A percentile compares a stretch with the other conserved stretches of the same genome.
Conservation (phyloP, 2,888 invertebrate species). For the Petrolisthes cinctipes region DNA sequence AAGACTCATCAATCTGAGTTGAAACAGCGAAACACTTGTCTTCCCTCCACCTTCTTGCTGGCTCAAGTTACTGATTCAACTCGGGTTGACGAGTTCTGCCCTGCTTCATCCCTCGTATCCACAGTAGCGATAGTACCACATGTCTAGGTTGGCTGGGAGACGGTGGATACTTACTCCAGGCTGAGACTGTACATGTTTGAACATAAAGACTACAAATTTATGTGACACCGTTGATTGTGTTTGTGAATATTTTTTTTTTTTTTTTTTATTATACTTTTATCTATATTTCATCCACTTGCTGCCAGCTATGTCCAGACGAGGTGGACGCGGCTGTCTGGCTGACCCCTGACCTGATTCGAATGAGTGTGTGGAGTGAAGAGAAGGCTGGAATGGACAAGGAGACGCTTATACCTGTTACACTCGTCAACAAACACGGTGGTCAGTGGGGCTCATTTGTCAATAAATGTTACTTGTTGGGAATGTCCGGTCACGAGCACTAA, state of each 20-base stretch:
- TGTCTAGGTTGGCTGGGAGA: no score
- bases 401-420: constrained; percentile 25
- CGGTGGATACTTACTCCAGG: no score
- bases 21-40: no score
- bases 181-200: not conserved
- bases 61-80: no score
- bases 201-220: not conserved
- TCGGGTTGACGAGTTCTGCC: no score
- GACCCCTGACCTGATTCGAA: constrained; percentile 29
- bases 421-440: constrained; percentile 44
- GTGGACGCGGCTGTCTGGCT: constrained; percentile 53
- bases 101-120: no score
- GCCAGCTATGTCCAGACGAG: constrained; percentile 42
- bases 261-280: not conserved
- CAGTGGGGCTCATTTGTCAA: not conserved
- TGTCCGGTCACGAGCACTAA: no score
- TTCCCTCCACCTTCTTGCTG: no score
- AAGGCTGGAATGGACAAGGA: not conserved
- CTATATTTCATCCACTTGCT: not conserved
- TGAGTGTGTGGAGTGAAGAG: constrained; percentile 32
- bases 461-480: not conserved
- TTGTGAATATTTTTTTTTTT: not conserved
- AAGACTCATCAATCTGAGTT: no score
- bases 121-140: no score
- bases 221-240: not conserved